Evolutionary conservation across 2,888 invertebrate species (phyloP).

Genomic region (Xestia sexstrigata): DNA sequence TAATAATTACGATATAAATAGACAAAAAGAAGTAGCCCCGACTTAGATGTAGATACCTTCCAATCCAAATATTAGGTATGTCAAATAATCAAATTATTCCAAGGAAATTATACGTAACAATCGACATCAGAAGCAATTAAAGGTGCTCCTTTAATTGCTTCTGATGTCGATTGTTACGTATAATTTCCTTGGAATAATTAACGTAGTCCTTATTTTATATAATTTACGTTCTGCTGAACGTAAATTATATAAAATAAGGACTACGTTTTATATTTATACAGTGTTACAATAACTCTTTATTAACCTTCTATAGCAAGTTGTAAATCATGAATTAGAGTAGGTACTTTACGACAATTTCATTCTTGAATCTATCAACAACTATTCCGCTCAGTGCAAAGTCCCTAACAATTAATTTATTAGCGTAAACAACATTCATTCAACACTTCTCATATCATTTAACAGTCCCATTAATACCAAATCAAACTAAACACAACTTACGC

Average conservation of each 20-base stretch:
- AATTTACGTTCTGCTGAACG: too few species aligned
- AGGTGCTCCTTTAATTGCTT: too few species aligned
- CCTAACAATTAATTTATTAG: slow-evolving; percentile 49
- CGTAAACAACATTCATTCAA: slow-evolving; percentile 52
- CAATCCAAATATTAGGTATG: background rate
- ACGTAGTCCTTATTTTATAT: too few species aligned
- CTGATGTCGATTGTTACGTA: too few species aligned
- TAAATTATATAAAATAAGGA: background rate
- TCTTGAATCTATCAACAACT: slow-evolving; percentile 11
- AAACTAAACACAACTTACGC: slow-evolving; percentile 63
- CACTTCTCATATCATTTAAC: slow-evolving; percentile 46
- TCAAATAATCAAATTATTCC: background rate
- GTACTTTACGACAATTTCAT: slow-evolving; percentile 17
- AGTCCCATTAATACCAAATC: slow-evolving; percentile 62
- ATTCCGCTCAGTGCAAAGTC: slow-evolving; percentile 40
- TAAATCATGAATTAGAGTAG: slow-evolving; percentile 22
- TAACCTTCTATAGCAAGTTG: background rate
- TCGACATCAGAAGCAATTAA: background rate
- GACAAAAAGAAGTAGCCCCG: background rate
- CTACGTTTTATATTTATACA: background rate
- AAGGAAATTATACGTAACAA: background rate
- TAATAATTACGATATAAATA: background rate
- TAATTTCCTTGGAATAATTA: too few species aligned
- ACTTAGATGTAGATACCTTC: background rate
- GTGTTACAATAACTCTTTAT: background rate